Evolutionary conservation across 2,113 vertebrate species (phyloP).

Genomic region (Turnix velox): DNA sequence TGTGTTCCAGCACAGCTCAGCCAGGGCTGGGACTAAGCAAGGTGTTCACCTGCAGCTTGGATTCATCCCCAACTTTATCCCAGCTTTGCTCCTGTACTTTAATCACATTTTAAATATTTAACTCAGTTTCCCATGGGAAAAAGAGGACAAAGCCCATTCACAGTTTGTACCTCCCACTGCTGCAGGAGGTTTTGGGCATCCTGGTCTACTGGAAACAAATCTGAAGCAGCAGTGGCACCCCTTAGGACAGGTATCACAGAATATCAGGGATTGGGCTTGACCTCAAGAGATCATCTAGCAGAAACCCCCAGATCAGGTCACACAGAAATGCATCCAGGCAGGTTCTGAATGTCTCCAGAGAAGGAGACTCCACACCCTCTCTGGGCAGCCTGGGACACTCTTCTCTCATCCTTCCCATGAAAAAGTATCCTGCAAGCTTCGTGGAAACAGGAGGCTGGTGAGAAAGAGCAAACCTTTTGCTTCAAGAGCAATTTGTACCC

Average conservation of each 20-base stretch:
- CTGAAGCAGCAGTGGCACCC: not conserved
- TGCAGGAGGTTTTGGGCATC: not conserved
- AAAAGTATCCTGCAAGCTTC: not conserved
- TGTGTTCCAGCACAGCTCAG: conserved; percentile 22
- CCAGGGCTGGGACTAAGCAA: not conserved
- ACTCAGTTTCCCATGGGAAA: not conserved
- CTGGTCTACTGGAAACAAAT: not conserved
- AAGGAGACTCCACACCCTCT: no score
- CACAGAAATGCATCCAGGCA: no score
- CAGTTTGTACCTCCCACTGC: not conserved
- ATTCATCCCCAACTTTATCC: not conserved
- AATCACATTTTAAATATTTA: not conserved
- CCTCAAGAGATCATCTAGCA: no score
- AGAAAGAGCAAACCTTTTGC: not conserved
- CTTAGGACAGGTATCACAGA: not conserved
- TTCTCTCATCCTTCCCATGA: no score
- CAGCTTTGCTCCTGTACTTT: not conserved
- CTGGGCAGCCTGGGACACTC: no score
- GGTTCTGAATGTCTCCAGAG: no score
- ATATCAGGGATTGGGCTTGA: no score
- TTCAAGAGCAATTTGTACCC: not conserved
- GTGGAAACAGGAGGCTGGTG: not conserved
- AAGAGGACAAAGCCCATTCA: not conserved
- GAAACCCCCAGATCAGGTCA: no score
- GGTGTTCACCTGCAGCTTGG: fast-evolving